Percentiles rank a stretch among this genome's conserved stretches.
These are phyloP conservation scores for Hermetia illucens DNA, from an alignment of 1,140 invertebrate genomes.

Conservation along the genomic window DNA sequence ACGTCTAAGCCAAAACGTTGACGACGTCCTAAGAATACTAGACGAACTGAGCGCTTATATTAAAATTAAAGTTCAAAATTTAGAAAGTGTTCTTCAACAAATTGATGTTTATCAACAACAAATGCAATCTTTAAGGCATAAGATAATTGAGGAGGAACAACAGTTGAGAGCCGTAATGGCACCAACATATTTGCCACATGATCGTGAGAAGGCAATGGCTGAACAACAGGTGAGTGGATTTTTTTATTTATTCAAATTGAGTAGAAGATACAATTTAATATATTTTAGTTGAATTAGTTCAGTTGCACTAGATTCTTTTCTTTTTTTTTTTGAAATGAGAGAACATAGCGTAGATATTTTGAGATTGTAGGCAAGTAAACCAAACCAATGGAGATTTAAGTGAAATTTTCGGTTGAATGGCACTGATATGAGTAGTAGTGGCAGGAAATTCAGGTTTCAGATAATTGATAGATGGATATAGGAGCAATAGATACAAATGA, in stretches of 20 bases:
- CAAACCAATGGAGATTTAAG: too few species aligned
- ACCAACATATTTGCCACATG: constrained; percentile 65
- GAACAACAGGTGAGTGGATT: constrained; percentile 77
- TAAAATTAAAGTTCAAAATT: constrained; percentile 50
- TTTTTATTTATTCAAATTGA: not conserved
- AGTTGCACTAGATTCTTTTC: not conserved
- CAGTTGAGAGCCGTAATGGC: constrained; percentile 64
- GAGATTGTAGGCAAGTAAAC: too few species aligned
- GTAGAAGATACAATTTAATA: not conserved
- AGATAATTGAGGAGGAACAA: constrained; percentile 74
- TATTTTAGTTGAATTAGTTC: not conserved
- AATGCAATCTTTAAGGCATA: constrained; percentile 66
- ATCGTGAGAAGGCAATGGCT: constrained; percentile 65
- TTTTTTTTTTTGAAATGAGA: not conserved
- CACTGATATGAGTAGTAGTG: too few species aligned
- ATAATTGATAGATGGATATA: too few species aligned
- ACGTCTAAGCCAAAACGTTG: constrained; percentile 54
- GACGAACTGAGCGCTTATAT: constrained; percentile 49
- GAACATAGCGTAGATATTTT: too few species aligned
- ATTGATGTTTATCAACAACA: constrained; percentile 81
- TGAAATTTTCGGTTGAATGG: too few species aligned
- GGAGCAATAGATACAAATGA: too few species aligned
- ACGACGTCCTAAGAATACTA: constrained; percentile 50
- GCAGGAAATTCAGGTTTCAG: too few species aligned
- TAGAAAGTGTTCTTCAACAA: constrained; percentile 68